phyloP scores from a whole-genome alignment of 2,113 vertebrate genomes.

The Oreocharis arfaki region DNA sequence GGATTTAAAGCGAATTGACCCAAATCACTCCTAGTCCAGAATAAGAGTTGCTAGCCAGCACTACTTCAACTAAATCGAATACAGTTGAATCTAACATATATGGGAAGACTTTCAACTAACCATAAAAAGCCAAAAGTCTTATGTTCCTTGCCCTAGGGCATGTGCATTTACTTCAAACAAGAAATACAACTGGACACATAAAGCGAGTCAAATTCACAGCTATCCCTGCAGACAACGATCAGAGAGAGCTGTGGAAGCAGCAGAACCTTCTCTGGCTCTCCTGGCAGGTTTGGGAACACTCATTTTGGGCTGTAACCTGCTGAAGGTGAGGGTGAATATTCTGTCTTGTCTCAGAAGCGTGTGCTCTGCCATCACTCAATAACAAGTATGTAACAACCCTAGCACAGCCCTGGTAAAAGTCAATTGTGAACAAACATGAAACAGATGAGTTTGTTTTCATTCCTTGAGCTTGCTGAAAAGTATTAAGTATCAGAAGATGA shows the following conservation, averaged over 20 bases:
- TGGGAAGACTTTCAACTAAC: not conserved
- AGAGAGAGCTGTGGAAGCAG: not conserved
- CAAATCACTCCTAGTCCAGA: not conserved
- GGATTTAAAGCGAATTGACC: not conserved
- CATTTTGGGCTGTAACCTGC: not conserved
- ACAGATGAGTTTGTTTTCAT: constrained; percentile 35
- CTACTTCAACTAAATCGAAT: constrained; percentile 8
- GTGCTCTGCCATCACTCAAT: not conserved
- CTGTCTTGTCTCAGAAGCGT: not conserved
- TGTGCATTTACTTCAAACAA: not conserved
- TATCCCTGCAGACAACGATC: not conserved
- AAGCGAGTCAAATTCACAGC: not conserved
- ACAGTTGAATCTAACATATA: not conserved
- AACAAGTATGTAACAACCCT: not conserved
- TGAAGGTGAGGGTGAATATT: not conserved
- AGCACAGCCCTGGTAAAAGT: not conserved
- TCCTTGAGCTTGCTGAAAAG: not conserved
- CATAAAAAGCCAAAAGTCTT: not conserved
- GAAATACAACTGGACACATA: not conserved
- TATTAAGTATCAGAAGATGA: constrained; percentile 3
- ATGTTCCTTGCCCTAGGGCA: not conserved
- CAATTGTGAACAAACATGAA: not conserved
- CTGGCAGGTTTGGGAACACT: not conserved
- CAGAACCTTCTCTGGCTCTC: not conserved
- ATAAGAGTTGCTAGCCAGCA: not conserved